Conservation (phyloP, 2,888 invertebrate species). For the Drosophila maculinotata region DNA sequence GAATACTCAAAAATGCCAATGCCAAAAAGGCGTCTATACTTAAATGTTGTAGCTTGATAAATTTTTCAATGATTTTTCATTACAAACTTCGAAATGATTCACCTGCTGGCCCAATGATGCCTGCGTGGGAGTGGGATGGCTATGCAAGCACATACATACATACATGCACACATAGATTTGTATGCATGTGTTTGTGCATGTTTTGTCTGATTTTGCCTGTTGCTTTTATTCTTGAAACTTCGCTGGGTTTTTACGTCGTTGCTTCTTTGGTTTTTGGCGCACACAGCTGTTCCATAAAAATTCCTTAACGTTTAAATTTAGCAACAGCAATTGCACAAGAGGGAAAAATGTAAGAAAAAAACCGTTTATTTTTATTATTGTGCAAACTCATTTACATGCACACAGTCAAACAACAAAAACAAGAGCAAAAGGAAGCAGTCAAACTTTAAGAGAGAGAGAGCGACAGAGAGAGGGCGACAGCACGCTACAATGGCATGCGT, state of each 20-base stretch:
- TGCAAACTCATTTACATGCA: conserved; percentile 64
- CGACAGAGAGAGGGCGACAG: conserved; percentile 7
- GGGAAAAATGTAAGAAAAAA: conserved; percentile 63
- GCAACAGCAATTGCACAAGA: conserved; percentile 61
- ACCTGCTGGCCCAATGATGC: conserved; percentile 47
- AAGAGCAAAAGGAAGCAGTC: conserved; percentile 48
- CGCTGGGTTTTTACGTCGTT: conserved; percentile 59
- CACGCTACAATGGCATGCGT: conserved; percentile 28
- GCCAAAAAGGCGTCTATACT: conserved; percentile 17
- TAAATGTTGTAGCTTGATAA: conserved; percentile 20
- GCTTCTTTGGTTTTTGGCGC: conserved; percentile 44
- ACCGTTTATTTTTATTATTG: conserved; percentile 64
- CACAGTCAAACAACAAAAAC: conserved; percentile 46
- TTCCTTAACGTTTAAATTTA: conserved; percentile 67
- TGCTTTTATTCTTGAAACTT: conserved; percentile 64
- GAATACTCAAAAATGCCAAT: conserved; percentile 33
- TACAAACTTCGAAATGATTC: conserved; percentile 48
- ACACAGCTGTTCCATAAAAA: conserved; percentile 77
- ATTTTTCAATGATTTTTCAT: conserved; percentile 37
- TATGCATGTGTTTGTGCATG: conserved; percentile 17
- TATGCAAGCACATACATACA: conserved; percentile 26
- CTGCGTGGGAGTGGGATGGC: conserved; percentile 55
- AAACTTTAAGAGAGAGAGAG: conserved; percentile 47
- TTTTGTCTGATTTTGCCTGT: conserved; percentile 41
- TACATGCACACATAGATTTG: conserved; percentile 1